Evolutionary conservation across 2,888 invertebrate genomes (phyloP), one percentile per base, ranked within the genome.

Genomic region (Cybosia mesomella): DNA sequence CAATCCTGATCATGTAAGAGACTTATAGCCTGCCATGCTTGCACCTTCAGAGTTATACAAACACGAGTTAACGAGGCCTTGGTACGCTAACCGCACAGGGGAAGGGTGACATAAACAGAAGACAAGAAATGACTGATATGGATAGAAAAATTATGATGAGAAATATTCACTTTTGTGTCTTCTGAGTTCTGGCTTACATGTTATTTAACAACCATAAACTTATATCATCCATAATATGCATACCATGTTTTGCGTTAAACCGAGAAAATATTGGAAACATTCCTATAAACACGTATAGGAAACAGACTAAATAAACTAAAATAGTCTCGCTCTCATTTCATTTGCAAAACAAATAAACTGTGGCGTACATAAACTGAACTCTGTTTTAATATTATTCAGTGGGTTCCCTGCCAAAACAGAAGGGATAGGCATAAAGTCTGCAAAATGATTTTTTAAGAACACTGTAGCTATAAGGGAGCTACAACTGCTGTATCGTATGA

Each of bases 311-410:
- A 61, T 28, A 61, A n/a, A 43, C 28, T 5, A 43, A 61, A 43
- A 28, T 61, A 62, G 22, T 28, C 58, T 57, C 22, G n/a, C 59
- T n/a, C 32, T 28, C 32, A 57, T 53, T 58, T 53, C 24, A 58
- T 63, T 63, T 54, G 18, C 21, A 54, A 67, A 58, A 58, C 36
- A 63, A 67, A 67, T 67, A 62, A 57, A 60, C 39, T 36, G 61
- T 49, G 36, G 10, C 21, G 24, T 15, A 54, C 21, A 53, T 36
- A 36, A 58, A 36, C 21, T 53, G 15, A 53, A 34, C n/a, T 36
- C 13, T 21, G 13, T 9, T 59, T 18, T 39, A 68, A 59, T 64
- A 64, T 64, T 64, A 64, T 64, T 43, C 58, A 39, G 28, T 34
- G 55, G 18, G 43, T 59, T 49, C 11, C 18, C 28, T 36, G 39